Evolutionary conservation across 2,797 vertebrate species (phyloP).

Genomic region (Cyprinodon diabolis): DNA sequence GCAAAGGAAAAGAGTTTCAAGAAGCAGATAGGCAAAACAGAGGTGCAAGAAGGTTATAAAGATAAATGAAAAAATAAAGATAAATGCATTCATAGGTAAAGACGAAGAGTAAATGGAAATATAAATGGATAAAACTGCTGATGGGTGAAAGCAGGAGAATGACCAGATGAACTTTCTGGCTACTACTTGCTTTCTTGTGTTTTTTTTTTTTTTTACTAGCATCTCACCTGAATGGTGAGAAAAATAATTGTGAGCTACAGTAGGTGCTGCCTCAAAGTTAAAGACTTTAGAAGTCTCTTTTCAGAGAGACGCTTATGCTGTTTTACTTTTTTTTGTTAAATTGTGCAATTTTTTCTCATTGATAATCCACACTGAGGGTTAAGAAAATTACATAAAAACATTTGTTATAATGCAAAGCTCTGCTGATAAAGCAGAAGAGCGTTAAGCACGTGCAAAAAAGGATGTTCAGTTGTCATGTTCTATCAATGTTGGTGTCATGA

Average conservation of each 20-base stretch:
- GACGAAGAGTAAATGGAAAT: conserved; percentile 45
- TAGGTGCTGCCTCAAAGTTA: conserved; percentile 62
- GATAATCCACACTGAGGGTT: neutral
- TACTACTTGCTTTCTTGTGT: conserved; percentile 48
- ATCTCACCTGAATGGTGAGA: conserved; percentile 37
- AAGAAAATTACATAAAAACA: neutral
- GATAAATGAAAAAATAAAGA: conserved; percentile 9
- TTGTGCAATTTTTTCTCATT: conserved; percentile 11
- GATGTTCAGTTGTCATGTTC: too few species aligned
- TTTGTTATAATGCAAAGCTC: neutral
- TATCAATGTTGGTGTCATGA: too few species aligned
- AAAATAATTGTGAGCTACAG: conserved; percentile 40
- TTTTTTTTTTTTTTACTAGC: conserved; percentile 34
- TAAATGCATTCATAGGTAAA: conserved; percentile 45
- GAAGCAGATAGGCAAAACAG: conserved; percentile 39
- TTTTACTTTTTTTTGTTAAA: conserved; percentile 13
- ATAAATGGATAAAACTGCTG: conserved; percentile 50
- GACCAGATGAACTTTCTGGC: conserved; percentile 45
- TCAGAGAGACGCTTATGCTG: conserved; percentile 24
- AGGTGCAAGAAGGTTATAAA: conserved; percentile 30
- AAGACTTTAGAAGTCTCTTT: conserved; percentile 38
- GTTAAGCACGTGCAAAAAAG: too few species aligned
- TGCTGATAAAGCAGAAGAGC: neutral
- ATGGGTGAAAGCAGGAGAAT: conserved; percentile 48
- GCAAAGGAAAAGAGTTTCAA: conserved; percentile 20